Evolutionary conservation across 2,888 invertebrate species (phyloP), one percentile per base, ranked within the genome.

Genomic region (Pristionchus maxplancki): DNA sequence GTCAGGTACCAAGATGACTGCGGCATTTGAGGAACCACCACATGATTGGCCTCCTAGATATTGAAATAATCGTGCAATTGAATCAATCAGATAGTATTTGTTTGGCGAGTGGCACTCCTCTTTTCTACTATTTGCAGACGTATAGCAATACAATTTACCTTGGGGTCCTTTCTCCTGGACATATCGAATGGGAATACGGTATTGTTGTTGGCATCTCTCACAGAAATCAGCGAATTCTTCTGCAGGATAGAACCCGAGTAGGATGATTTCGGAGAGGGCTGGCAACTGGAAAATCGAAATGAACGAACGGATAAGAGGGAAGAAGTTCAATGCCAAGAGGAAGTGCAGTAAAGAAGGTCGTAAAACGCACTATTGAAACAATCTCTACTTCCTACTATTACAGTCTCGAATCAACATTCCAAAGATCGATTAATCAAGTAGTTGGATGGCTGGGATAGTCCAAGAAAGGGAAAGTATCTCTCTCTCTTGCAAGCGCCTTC

Each of bases 231-330:
- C 96, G 95, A 99, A 97, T 89, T 97, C 97, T 1, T 96, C 96
- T 0, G 97, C 96, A 0, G 97, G 97, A 95, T 98, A 99, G 74
- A 97, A 98, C 0, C 99, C 99, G 90, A 99, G 97, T 87, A 99
- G 96, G 15, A 99, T 96, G 88, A 99, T 97, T 96, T 99, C 99
- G 94, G 96, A 97, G 91, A 99, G 96, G 89, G 96, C 96, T 37
- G 96, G 96, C 37, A 98, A 95, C 95, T 96, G 96, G 96, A 48
- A 90, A 31, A 40, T 48, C 58, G 88, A 67, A 37, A 44, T 81
- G 88, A 87, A 50, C 17, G 37, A 71, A 71, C 37, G 71, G 71
- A 71, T 34, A 37, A n/a, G 50, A 0, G 44, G 78, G n/a, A 34
- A 34, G 20, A 78, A 78, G 44, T 44, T 78, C 58, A 24, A 50